phyloP scores from a whole-genome alignment of 2,888 invertebrate genomes.

The Lasius platythorax region DNA sequence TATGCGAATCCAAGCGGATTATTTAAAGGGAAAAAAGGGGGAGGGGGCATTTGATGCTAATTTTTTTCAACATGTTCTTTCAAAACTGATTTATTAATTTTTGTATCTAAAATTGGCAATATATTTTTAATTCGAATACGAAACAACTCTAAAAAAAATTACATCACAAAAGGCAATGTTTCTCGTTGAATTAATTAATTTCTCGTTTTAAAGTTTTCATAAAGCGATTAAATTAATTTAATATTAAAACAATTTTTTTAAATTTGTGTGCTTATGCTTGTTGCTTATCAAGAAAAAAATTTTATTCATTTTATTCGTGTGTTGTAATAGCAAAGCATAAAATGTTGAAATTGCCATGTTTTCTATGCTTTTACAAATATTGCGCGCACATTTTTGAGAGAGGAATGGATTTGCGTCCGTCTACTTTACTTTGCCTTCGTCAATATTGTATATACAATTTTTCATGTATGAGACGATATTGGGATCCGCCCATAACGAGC shows the following conservation, averaged over 20 bases:
- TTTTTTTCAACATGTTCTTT: slow-evolving; percentile 1
- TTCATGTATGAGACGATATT: slow-evolving; percentile 32
- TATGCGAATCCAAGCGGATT: background rate
- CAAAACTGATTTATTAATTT: background rate
- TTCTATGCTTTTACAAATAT: background rate
- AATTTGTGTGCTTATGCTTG: background rate
- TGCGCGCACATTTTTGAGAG: background rate
- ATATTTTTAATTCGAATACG: background rate
- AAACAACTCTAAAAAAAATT: background rate
- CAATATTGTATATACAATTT: background rate
- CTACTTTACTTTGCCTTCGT: background rate
- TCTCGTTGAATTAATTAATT: background rate
- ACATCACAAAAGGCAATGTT: background rate
- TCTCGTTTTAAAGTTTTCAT: background rate
- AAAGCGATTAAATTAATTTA: background rate
- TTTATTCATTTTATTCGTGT: background rate
- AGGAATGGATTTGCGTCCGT: background rate
- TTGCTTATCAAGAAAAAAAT: background rate
- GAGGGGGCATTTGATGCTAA: background rate
- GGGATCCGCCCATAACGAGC: background rate
- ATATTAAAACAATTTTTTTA: background rate
- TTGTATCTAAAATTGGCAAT: slow-evolving; percentile 5
- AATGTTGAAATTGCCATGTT: background rate
- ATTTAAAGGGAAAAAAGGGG: background rate
- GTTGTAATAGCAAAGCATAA: background rate